Conservation (phyloP, 64 coral and sea anemone genomes). For the Trachythela sp. region DNA sequence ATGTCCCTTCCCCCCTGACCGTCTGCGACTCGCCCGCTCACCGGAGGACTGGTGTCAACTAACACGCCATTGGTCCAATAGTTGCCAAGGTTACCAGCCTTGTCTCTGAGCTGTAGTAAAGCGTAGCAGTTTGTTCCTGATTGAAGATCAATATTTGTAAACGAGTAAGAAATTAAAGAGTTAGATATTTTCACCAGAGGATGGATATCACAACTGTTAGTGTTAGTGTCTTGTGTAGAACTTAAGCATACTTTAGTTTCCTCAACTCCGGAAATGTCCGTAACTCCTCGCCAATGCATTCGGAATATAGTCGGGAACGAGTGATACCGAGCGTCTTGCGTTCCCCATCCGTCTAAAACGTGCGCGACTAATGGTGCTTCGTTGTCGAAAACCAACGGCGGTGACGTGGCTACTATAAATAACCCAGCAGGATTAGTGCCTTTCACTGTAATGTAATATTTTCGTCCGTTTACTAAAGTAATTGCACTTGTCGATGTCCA, state of each 20-base stretch:
- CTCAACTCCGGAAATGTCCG: constrained; percentile 70
- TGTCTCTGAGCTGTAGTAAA: constrained; percentile 66
- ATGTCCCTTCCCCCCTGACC: constrained; percentile 56
- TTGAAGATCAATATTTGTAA: constrained; percentile 59
- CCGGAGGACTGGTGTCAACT: constrained; percentile 76
- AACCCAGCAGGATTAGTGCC: constrained; percentile 66
- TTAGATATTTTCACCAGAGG: constrained; percentile 51
- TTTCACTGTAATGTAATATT: constrained; percentile 77
- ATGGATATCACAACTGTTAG: constrained; percentile 53
- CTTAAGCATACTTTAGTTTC: constrained; percentile 64
- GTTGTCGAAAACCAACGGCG: constrained; percentile 62
- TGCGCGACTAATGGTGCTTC: constrained; percentile 61
- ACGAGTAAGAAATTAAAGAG: constrained; percentile 47
- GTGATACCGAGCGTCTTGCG: constrained; percentile 73
- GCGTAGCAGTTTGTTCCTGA: constrained; percentile 72
- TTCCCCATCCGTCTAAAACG: constrained; percentile 87
- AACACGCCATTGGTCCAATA: constrained; percentile 69
- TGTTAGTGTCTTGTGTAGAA: constrained; percentile 21
- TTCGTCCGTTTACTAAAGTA: constrained; percentile 53
- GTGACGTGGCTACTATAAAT: constrained; percentile 55
- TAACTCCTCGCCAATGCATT: constrained; percentile 83
- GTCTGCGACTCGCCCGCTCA: constrained; percentile 57
- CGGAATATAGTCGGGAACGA: constrained; percentile 73
- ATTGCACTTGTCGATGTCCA: constrained; percentile 59
- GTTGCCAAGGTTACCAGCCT: constrained; percentile 63